Conservation (phyloP, 2,113 vertebrate species). For the Hipposideros armiger region DNA sequence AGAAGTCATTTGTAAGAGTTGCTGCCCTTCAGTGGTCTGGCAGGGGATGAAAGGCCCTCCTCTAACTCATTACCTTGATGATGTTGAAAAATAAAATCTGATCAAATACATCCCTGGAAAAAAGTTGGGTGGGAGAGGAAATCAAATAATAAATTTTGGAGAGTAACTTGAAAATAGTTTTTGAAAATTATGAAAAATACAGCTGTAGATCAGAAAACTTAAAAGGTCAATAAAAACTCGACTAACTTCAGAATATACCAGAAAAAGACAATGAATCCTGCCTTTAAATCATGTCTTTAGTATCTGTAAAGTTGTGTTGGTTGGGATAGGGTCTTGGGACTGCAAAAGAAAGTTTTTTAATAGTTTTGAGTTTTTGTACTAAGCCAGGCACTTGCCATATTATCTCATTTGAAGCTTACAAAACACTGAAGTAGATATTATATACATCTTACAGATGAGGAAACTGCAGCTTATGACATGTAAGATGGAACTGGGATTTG, state of each 20-base stretch:
- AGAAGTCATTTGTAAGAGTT: neutral
- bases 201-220: neutral
- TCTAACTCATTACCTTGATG: neutral
- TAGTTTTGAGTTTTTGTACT: neutral
- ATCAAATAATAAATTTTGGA: neutral
- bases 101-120: neutral
- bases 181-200: neutral
- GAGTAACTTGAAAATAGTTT: neutral
- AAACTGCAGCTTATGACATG: neutral
- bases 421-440: neutral
- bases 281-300: conserved; percentile 13
- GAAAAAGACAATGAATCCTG: neutral
- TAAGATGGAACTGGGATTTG: neutral
- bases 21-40: neutral
- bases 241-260: neutral
- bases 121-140: neutral
- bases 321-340: neutral
- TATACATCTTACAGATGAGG: neutral
- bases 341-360: neutral
- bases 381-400: neutral
- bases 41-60: neutral
- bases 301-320: neutral
- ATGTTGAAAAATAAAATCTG: conserved; percentile 5
- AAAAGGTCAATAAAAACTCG: neutral
- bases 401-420: neutral